Percentiles rank a stretch among this genome's conserved stretches.
These are phyloP conservation scores for Istiophorus platypterus DNA, from an alignment of 2,113 vertebrate genomes.

Conservation along the genomic window DNA sequence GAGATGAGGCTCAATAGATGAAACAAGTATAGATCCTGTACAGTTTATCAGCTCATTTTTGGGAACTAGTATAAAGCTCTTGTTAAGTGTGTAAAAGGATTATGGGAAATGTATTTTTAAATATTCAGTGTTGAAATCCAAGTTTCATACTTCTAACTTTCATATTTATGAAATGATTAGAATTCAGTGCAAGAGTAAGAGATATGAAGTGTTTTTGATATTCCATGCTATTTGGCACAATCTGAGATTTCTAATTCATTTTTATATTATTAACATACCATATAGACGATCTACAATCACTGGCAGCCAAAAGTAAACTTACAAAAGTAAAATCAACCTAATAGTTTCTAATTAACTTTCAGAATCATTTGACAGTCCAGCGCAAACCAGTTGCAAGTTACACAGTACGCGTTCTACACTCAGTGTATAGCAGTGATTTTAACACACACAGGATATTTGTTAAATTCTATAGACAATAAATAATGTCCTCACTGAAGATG, in stretches of 20 bases:
- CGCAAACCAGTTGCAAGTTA: neutral
- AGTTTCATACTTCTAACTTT: too few species aligned
- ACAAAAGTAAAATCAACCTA: neutral
- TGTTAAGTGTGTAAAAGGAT: neutral
- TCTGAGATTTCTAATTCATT: neutral
- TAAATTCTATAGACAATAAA: neutral
- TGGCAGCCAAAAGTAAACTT: neutral
- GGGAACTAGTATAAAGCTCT: neutral
- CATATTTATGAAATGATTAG: too few species aligned
- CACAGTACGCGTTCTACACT: neutral
- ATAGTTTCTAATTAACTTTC: neutral
- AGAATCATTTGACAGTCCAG: constrained; percentile 1
- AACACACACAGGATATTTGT: constrained; percentile 4
- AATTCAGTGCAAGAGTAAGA: too few species aligned
- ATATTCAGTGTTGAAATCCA: neutral
- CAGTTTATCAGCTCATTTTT: neutral
- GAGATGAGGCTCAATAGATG: neutral
- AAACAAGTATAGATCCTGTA: neutral
- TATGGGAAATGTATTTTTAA: neutral
- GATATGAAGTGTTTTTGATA: too few species aligned
- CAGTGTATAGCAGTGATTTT: neutral
- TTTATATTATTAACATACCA: constrained; percentile 1
- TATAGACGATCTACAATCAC: neutral
- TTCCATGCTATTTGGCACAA: neutral
- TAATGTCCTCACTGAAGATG: neutral